Conservation (phyloP, 2,888 invertebrate genomes). For the Tuberolachnus salignus region DNA sequence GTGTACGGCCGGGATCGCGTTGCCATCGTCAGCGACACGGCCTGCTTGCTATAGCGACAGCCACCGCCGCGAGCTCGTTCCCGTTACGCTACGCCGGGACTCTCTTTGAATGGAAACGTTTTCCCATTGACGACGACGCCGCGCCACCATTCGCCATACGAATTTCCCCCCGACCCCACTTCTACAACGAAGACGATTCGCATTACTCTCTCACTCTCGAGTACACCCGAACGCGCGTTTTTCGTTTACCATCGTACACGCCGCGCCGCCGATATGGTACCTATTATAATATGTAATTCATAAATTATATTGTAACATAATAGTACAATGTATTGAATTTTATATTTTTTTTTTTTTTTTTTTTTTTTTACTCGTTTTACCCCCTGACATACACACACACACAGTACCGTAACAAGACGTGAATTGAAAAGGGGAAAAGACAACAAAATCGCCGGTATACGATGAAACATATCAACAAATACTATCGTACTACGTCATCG, state of each 20-base stretch:
- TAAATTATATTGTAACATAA: no score
- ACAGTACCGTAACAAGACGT: not conserved
- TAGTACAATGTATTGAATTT: no score
- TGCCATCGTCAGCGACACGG: not conserved
- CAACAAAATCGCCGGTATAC: not conserved
- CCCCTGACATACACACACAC: not conserved
- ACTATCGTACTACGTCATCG: not conserved
- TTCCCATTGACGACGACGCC: conserved; percentile 46
- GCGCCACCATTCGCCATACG: conserved; percentile 21
- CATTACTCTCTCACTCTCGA: not conserved
- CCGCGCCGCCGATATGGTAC: no score
- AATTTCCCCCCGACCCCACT: not conserved
- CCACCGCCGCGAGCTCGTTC: conserved; percentile 19
- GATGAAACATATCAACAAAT: not conserved
- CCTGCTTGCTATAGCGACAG: not conserved
- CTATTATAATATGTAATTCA: no score
- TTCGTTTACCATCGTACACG: not conserved
- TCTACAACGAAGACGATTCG: not conserved
- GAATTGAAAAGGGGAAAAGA: not conserved
- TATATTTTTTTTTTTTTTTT: no score
- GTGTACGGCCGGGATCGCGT: conserved; percentile 11
- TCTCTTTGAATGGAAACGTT: conserved; percentile 52
- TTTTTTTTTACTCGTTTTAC: not conserved
- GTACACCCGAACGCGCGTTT: conserved; percentile 17
- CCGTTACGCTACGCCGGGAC: conserved; percentile 34